Conservation (phyloP, 1,140 invertebrate genomes). For the Drosophila dunni region DNA sequence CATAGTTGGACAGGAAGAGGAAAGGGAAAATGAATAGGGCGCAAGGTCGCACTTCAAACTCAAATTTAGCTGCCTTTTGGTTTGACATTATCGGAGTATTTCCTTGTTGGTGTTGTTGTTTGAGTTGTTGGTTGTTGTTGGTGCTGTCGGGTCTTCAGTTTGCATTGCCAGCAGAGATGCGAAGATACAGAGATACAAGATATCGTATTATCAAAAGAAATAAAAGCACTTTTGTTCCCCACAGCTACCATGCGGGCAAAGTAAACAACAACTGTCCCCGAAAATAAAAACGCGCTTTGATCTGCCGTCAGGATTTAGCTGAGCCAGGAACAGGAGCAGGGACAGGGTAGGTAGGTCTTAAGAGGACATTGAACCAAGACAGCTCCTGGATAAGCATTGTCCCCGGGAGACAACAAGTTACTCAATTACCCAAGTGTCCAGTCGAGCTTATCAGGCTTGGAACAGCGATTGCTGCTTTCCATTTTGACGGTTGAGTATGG, state of each 20-base stretch:
- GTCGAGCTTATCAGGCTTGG: constrained; percentile 62
- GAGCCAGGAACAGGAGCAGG: neutral
- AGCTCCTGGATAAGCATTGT: constrained; percentile 28
- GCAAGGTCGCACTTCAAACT: constrained; percentile 69
- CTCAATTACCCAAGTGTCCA: constrained; percentile 77
- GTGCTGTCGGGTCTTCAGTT: constrained; percentile 33
- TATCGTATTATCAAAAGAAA: constrained; percentile 46
- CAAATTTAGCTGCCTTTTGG: constrained; percentile 72
- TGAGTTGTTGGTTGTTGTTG: constrained; percentile 28
- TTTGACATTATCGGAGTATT: constrained; percentile 73
- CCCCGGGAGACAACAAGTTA: constrained; percentile 42
- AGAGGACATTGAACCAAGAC: constrained; percentile 64
- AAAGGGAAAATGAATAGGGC: constrained; percentile 15
- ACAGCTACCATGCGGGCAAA: constrained; percentile 33
- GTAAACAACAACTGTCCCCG: constrained; percentile 35
- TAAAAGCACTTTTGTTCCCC: constrained; percentile 45
- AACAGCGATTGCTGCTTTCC: constrained; percentile 6
- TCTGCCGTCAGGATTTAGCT: constrained; percentile 28
- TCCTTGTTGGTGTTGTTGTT: constrained; percentile 22
- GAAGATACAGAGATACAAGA: constrained; percentile 38
- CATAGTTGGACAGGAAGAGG: constrained; percentile 20
- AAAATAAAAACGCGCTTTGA: constrained; percentile 42
- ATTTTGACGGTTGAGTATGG: constrained; percentile 20
- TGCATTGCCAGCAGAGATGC: constrained; percentile 20
- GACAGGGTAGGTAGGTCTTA: neutral